Evolutionary conservation across 2,113 vertebrate species (phyloP), one percentile per base, ranked within the genome.

Genomic region (Paralichthys olivaceus): DNA sequence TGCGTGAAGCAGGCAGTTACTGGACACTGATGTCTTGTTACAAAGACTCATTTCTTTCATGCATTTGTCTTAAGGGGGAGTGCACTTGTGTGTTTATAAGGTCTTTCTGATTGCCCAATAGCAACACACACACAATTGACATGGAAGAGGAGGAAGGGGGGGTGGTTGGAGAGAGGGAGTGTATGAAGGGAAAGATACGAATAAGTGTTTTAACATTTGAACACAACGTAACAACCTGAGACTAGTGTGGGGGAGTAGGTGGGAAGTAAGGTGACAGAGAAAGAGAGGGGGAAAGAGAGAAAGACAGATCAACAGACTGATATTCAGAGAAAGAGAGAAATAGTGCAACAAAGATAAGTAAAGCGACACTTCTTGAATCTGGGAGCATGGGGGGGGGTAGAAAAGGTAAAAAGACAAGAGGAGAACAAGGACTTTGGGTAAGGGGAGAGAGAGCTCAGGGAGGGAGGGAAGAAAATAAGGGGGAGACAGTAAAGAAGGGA

Each of bases 211-310:
- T 28, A 63, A 90, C 82, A 77, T 67, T 85, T 77, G 32, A 79
- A 84, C 64, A 90, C 84, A 90, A 90, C 69, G 56, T 78, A 76
- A 91, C 90, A 84, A 91, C 91, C 91, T 92, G 91, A 92, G 91
- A 91, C 90, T 89, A 89, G 85, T 86, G 83, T 80, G 63, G 65
- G 59, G 43, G 60, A 29, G 68, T 75, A 5, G 57, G 53, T 70
- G 57, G 68, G 17, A 22, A 0, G 20, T 26, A 40, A 43, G 34
- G 25, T n/a, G 61, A 55, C 22, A 55, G 25, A 34, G 20, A 74
- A 12, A 26, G 55, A 59, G 12, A 23, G 45, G 51, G 49, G 34
- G 57, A 75, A 28, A 80, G 65, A 43, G 26, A 49, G 45, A 49
- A 20, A 9, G 22, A 66, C 23, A 73, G 72, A 66, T 72, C 15